Conservation (phyloP, 1,140 invertebrate genomes). For the Drosophila littoralis region DNA sequence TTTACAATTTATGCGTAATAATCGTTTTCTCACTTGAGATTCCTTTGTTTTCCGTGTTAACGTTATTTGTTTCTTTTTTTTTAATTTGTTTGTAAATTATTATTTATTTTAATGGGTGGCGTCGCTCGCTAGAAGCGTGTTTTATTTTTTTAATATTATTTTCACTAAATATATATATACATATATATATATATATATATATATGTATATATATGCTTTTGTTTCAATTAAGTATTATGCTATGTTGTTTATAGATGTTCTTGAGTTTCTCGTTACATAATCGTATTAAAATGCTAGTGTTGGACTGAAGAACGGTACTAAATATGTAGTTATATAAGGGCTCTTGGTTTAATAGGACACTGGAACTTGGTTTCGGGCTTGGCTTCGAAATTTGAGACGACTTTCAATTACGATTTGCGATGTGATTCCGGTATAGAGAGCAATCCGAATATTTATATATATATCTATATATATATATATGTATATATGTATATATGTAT, state of each 20-base stretch:
- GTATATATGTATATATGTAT: constrained; percentile 28
- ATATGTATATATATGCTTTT: not conserved
- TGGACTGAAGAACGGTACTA: constrained; percentile 51
- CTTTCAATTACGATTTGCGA: constrained; percentile 1
- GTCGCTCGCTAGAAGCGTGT: constrained; percentile 73
- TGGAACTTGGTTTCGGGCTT: not conserved
- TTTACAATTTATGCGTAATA: constrained; percentile 57
- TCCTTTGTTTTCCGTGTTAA: constrained; percentile 6
- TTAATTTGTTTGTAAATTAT: constrained; percentile 12
- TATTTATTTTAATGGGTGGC: constrained; percentile 70
- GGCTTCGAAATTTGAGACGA: not conserved
- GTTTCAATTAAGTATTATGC: constrained; percentile 30
- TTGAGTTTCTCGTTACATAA: constrained; percentile 11
- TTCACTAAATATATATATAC: constrained; percentile 1
- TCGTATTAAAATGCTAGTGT: constrained; percentile 40
- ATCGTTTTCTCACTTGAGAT: constrained; percentile 24
- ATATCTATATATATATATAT: constrained; percentile 21
- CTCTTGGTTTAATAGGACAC: not conserved
- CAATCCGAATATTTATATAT: constrained; percentile 35
- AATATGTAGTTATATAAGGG: constrained; percentile 30
- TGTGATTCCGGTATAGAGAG: constrained; percentile 13
- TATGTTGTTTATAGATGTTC: constrained; percentile 14
- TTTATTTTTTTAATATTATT: not conserved
- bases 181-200: constrained; percentile 1
- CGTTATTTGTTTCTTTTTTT: constrained; percentile 4